Evolutionary conservation across 1,140 invertebrate genomes (phyloP), one percentile per base, ranked within the genome.

Genomic region (Heliconius congener): DNA sequence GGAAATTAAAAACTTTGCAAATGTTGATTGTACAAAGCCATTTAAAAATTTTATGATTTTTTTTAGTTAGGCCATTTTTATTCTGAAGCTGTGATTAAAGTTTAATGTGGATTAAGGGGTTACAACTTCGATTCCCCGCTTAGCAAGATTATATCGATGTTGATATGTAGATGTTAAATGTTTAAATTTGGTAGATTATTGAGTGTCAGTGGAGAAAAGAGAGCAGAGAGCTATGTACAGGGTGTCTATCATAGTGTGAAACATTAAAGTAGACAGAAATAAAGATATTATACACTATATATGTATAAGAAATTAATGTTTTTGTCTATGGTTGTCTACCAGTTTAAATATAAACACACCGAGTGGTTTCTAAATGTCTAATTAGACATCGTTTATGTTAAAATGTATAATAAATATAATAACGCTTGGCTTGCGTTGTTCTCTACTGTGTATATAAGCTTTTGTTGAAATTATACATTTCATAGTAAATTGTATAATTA

Each of bases 141-240:
- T 30, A 30, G 34, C 34, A 18, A 75, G 23, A 75, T 34, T 75
- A 60, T 75, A 75, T 57, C 57, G 73, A 75, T 75, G 73, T 75
- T 75, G 73, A 75, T 34, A 39, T 74, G 30, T 57, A 74, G 73
- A 52, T 72, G 37, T 72, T 72, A 72, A 72, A 30, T 74, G 73
- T 74, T 74, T 74, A 52, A 74, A 52, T 37, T 52, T 74, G 50
- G 30, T 27, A 52, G n/a, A 30, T 30, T 66, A 66, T 16, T 66
- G 60, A 27, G n/a, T 66, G 27, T 16, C 19, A 60, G 57, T 3
- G 23, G 73, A 34, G 73, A 27, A n/a, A 52, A 19, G 60, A 30
- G 60, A 66, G 27, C 23, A 23, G 60, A 66, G 27, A 66, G 60
- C 27, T 72, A 19, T 72, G 71, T 72, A 72, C 71, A 72, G 71